Base-by-base conservation (phyloP, 2,113 vertebrate genomes). In the Epinephelus lanceolatus region DNA sequence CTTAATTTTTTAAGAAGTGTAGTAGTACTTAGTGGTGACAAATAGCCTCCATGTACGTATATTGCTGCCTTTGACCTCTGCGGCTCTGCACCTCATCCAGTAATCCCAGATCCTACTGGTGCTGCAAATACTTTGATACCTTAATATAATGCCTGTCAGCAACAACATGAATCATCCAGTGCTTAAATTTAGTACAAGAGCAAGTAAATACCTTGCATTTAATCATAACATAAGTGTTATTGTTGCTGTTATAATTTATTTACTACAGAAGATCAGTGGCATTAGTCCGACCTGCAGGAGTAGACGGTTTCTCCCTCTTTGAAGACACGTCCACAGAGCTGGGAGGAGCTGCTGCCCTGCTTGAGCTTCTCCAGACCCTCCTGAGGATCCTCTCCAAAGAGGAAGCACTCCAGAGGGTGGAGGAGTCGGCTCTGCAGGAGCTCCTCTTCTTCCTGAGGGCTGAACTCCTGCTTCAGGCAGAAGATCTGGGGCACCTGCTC, bases 231-330 rank as follows among this genome's bases (percentile, higher is more conserved):
- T 47, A 30, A 55, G 6, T 30, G 33, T 56, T 27, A 37, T 19
- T 49, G 25, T 21, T 45, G 3, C 1, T 33, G 18, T 59, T 8
- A 33, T 21, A 49, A 53, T 4, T 15, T n/a, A 13, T 72, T 70
- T 63, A 63, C 74, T 19, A 68, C 21, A 63, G 9, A 60, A n/a
- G 40, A 76, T 67, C 30, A 75, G 33, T 63, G 23, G 21, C 6
- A 52, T 10, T 62, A 3, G 55, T 65, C 95, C 93, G 92, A 99
- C 98, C 98, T 99, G 97, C 98, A 99, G 57, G 98, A 99, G 93
- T 99, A 99, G 0, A 98, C 98, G 0, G 98, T 98, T 93, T 99
- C 98, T 60, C 98, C 98, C 85, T 97, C 96, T 95, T 98, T 99
- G 91, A 99, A 99, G 68, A 99, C 98, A 66, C 96, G 97, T 5